Evolutionary conservation across 2,113 vertebrate species (phyloP).

Genomic region (Vombatus ursinus): DNA sequence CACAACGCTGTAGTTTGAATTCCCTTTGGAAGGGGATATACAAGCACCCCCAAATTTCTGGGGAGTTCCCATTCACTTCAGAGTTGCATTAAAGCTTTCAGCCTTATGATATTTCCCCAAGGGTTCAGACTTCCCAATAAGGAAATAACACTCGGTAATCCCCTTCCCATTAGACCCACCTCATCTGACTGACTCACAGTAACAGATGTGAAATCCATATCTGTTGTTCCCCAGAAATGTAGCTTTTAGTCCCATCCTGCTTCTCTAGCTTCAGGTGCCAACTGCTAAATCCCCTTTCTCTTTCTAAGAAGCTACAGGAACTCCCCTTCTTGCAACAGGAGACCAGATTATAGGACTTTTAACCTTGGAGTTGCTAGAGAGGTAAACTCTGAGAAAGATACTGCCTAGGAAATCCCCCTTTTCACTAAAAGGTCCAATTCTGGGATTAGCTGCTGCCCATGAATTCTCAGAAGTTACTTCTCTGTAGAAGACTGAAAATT

Average conservation of each 20-base stretch:
- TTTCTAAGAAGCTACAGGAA: background rate
- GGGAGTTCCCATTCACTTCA: background rate
- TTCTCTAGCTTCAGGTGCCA: background rate
- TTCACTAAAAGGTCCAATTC: background rate
- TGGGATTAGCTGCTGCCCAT: background rate
- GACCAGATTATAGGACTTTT: background rate
- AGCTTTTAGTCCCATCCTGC: background rate
- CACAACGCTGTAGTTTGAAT: background rate
- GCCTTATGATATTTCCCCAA: background rate
- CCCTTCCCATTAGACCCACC: background rate
- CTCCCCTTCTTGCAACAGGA: background rate
- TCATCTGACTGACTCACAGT: background rate
- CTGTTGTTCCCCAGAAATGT: background rate
- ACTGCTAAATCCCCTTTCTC: background rate
- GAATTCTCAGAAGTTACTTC: background rate
- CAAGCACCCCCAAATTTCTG: background rate
- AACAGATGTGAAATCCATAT: background rate
- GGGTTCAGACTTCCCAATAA: background rate
- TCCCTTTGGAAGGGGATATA: background rate
- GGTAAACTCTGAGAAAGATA: background rate
- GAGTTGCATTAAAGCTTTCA: background rate
- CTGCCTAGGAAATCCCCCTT: background rate
- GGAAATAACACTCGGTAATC: background rate
- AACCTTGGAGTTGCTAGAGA: background rate
- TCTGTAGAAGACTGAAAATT: background rate